phyloP scores from a whole-genome alignment of 2,888 invertebrate genomes.

The Exephanes ischioxanthus region DNA sequence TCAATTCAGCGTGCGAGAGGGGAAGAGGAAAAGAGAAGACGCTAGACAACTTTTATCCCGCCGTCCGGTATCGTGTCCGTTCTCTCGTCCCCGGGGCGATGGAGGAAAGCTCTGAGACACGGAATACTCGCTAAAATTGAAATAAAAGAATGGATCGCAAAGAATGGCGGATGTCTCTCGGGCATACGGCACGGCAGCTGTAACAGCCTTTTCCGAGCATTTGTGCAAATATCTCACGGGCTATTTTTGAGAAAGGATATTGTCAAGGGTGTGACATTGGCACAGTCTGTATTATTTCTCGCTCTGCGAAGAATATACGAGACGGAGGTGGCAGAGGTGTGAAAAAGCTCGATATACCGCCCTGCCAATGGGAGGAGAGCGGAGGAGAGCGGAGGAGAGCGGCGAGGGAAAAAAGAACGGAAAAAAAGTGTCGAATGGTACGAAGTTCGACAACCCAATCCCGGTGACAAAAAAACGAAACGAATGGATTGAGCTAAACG shows the following conservation, averaged over 20 bases:
- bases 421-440: not conserved
- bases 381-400: not conserved
- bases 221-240: slow-evolving; percentile 61
- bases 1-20: not conserved
- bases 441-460: slow-evolving; percentile 61
- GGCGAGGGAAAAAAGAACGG: too few species aligned
- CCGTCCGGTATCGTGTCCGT: not conserved
- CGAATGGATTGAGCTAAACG: slow-evolving; percentile 27
- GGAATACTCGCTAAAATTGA: not conserved
- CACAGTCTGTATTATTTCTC: slow-evolving; percentile 44
- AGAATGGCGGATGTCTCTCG: slow-evolving; percentile 4
- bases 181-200: not conserved
- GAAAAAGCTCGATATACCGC: not conserved
- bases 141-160: slow-evolving; percentile 6
- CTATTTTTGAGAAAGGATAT: slow-evolving; percentile 53
- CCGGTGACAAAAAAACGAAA: slow-evolving; percentile 30
- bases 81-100: not conserved
- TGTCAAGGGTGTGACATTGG: slow-evolving; percentile 44
- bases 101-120: not conserved
- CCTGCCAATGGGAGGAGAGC: not conserved
- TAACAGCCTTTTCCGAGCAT: slow-evolving; percentile 11
- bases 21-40: not conserved
- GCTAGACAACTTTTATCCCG: not conserved
- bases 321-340: not conserved
- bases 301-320: slow-evolving; percentile 11